These are phyloP conservation scores for Anagrus nilaparvatae DNA, from an alignment of 1,140 invertebrate species.

Conservation along the genomic window DNA sequence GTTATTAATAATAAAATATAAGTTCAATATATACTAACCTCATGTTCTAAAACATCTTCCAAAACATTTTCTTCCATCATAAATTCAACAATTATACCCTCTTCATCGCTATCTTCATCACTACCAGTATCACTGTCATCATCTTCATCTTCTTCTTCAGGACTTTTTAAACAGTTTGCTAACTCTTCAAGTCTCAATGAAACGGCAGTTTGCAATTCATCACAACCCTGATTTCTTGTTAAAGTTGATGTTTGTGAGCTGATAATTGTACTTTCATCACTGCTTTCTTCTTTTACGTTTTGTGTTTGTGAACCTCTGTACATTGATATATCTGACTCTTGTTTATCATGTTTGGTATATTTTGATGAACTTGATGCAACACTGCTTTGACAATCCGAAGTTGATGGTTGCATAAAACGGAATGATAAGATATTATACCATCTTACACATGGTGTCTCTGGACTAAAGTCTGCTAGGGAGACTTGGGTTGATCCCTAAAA, in stretches of 20 bases:
- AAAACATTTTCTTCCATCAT: constrained; percentile 40
- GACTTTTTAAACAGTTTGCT: constrained; percentile 42
- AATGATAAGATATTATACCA: constrained; percentile 95
- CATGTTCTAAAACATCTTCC: constrained; percentile 43
- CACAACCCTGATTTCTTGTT: constrained; percentile 76
- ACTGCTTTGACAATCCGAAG: constrained; percentile 25
- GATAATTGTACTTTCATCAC: constrained; percentile 92
- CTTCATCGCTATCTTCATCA: constrained; percentile 44
- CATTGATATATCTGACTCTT: constrained; percentile 43
- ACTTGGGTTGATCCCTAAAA: constrained; percentile 86
- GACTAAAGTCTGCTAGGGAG: constrained; percentile 87
- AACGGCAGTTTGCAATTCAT: constrained; percentile 47
- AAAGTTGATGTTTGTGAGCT: constrained; percentile 92
- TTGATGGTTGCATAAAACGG: constrained; percentile 63
- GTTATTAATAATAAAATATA: neutral
- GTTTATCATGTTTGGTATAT: constrained; percentile 36
- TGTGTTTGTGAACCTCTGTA: constrained; percentile 31
- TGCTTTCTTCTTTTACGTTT: constrained; percentile 74
- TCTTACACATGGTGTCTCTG: constrained; percentile 66
- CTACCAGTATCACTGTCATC: constrained; percentile 48
- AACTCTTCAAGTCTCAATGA: constrained; percentile 51
- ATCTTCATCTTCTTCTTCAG: constrained; percentile 48
- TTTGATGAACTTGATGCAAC: constrained; percentile 12
- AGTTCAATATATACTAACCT: constrained; percentile 28
- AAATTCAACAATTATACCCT: constrained; percentile 44